Evolutionary conservation across 2,797 vertebrate genomes (phyloP), one percentile per base, ranked within the genome.

Genomic region (Dallia pectoralis): DNA sequence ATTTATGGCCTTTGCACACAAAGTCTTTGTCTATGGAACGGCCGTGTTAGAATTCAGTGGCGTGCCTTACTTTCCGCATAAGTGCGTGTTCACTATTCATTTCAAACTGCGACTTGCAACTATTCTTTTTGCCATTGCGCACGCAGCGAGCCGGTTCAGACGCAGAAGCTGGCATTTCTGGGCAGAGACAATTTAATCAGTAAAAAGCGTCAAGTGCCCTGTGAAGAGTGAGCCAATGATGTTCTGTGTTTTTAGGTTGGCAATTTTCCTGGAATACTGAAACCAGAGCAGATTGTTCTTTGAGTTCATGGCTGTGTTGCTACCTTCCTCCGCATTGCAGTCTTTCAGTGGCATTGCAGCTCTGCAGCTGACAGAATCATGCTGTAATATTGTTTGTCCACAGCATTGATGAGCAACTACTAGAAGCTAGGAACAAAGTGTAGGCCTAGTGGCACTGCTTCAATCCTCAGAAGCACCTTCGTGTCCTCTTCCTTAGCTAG

Each of bases 231-330:
- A 48, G 27, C 61, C 59, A 27, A 70, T 40, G 48, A 65, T 66
- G 49, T 69, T 67, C 75, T 66, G n/a, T 53, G 71, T 83, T 83
- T 83, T 83, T 83, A 72, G 69, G 40, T 77, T 81, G 77, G 75
- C 79, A 32, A 29, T 67, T 5, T n/a, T 75, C 68, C 64, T 29
- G 25, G n/a, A 33, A 67, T 29, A 1, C 76, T 77, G 64, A 77
- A 77, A 74, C 67, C 63, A 18, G 62, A 47, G 15, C 48, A 48
- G 29, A 53, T 66, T 75, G 75, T 77, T 79, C 62, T 19, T 53
- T 27, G 33, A 69, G 66, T 56, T 51, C 40, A 76, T 75, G 77
- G 75, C 72, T 69, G 27, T n/a, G 62, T 47, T 65, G 53, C 59
- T 22, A 25, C 27, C 51, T 56, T 67, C 69, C 64, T 67, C 67